Base-by-base conservation (phyloP, 2,797 vertebrate species). In the Chrysocyon brachyurus region DNA sequence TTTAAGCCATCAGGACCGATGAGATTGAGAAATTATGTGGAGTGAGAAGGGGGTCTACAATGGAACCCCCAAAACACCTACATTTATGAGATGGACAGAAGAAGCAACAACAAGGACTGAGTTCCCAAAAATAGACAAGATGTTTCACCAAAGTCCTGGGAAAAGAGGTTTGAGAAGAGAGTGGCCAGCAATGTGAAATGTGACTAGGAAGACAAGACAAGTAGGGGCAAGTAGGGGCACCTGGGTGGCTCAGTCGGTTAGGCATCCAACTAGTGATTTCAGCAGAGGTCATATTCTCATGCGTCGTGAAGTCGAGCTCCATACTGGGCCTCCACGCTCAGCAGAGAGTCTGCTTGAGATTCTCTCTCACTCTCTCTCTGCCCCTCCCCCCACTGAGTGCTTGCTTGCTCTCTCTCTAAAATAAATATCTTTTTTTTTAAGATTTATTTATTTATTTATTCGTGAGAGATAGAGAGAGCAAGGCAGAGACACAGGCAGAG, bases 1-100 rank as follows among this genome's bases (percentile, higher is more conserved):
- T 16, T 40, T 78, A 84, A 83, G 31, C 22, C 56, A 87, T 64
- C 12, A 72, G 59, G 19, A 90, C 56, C 9, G 16, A 52, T 28
- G 61, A 64, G 9, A 73, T 3, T 78, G 56, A 78, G 49, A 82
- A 86, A 70, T 49, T 92, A 33, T 31, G 5, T 82, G 33, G 73
- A 52, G 21, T 68, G 33, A 85, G 28, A 66, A 89, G 2, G 66
- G 49, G 15, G 4, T 21, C 66, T 81, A 87, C 17, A 86, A 75
- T 3, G 61, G 46, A 91, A 83, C 14, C 22, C 5, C 15, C 21
- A 91, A 33, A 90, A 82, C 1, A 73, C 11, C 54, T 83, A 77
- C 40, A 87, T 82, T 79, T 92, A 91, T 89, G 72, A 90, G 28
- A 91, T 59, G 75, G 40, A 17, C 12, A 63, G 24, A 79, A 85